phyloP scores from a whole-genome alignment of 2,888 invertebrate genomes.

The Malthinus seriepunctatus region DNA sequence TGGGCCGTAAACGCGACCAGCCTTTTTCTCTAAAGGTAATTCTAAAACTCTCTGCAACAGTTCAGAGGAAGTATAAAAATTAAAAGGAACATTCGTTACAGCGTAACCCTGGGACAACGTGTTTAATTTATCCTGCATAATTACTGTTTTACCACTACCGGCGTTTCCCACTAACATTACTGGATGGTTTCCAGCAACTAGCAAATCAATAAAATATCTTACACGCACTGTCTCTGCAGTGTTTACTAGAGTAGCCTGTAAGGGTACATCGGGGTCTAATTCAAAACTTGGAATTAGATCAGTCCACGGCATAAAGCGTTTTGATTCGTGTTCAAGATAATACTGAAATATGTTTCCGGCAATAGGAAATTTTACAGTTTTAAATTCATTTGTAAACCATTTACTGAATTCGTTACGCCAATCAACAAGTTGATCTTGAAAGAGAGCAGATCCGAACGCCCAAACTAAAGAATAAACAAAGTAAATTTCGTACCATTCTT shows the following conservation, averaged over 20 bases:
- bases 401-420: conserved; percentile 94
- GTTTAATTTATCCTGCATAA: conserved; percentile 81
- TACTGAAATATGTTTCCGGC: conserved; percentile 86
- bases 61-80: conserved; percentile 93
- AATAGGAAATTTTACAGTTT: conserved; percentile 84
- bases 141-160: conserved; percentile 92
- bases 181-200: conserved; percentile 77
- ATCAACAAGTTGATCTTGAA: conserved; percentile 89
- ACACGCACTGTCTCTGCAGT: conserved; percentile 89
- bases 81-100: conserved; percentile 88
- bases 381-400: conserved; percentile 94
- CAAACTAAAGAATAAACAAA: conserved; percentile 89
- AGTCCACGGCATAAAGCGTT: conserved; percentile 86
- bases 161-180: conserved; percentile 90
- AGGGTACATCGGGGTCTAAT: conserved; percentile 82
- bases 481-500: conserved; percentile 93
- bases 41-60: conserved; percentile 88
- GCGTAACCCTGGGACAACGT: conserved; percentile 76
- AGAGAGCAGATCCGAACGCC: conserved; percentile 92
- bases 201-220: conserved; percentile 83
- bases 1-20: conserved; percentile 91
- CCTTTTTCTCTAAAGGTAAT: conserved; percentile 92
- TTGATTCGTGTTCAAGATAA: conserved; percentile 84
- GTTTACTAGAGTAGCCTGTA: conserved; percentile 77
- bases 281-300: conserved; percentile 79